Base-by-base conservation (phyloP, 2,113 vertebrate genomes). In the Apteryx mantelli region DNA sequence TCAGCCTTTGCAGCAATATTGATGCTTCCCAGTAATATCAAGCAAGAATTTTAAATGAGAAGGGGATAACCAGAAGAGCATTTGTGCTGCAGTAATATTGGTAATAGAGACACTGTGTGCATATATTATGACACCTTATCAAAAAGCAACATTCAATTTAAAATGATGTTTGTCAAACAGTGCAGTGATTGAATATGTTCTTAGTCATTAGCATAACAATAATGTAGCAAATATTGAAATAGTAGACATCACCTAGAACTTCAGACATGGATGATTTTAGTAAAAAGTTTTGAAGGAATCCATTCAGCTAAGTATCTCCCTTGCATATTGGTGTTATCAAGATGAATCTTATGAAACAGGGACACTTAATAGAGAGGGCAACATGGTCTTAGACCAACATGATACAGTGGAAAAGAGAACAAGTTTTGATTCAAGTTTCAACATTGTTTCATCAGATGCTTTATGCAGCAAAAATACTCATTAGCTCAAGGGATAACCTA, bases 161-260 rank as follows among this genome's bases (percentile, higher is more conserved):
- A 94, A 91, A 80, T 16, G 16, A 42, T 78, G 28, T 88, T 95
- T 95, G 60, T 91, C 94, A 96, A 94, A 91, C 58, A 93, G 50
- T 32, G 21, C 16, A 74, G 44, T 60, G 63, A 83, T 61, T 79
- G 48, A 95, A n/a, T 58, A 69, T 60, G 28, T 66, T 94, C 74
- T 82, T 40, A 70, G 63, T 36, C 28, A 88, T 92, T 88, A 82
- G 42, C 46, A 20, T 74, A 94, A 82, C 40, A 89, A 82, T 50
- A 82, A 77, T 48, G 13, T 64, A 88, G 64, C 64, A 97, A 97
- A 94, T 89, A 75, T 30, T 95, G 71, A 96, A 95, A 87, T 70
- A 92, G 93, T 50, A 82, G 24, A 53, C 50, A 56, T 89, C 88
- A 63, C 5, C n/a, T 63, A 63, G 63, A 91, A 34, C 30, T 73